Base-by-base conservation (phyloP, 2,113 vertebrate genomes). In the Myotis yumanensis region DNA sequence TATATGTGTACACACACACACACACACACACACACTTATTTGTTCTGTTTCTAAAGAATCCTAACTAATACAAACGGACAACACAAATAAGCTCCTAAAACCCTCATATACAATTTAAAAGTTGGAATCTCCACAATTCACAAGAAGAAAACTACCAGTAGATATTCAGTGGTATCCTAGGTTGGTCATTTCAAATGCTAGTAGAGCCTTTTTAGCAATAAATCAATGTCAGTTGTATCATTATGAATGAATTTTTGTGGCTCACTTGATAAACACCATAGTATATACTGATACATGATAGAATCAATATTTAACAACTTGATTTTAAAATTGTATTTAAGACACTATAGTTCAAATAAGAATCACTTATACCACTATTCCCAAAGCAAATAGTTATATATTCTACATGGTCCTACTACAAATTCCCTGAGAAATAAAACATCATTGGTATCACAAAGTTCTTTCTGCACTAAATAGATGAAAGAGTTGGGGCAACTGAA, bases 231-330 rank as follows among this genome's bases (percentile, higher is more conserved):
- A 51, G 37, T 4, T 87, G 54, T 48, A 54, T 17, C 40, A 35
- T 68, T 72, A 59, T n/a, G n/a, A 66, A 59, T n/a, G 48, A 66
- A 48, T 57, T 54, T 89, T 28, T 48, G 23, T 32, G 3, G 8
- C 3, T 71, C 90, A 37, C 35, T 51, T 91, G 46, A 85, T 57
- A 94, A 95, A 94, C 5, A 8, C 17, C 76, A 43, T 11, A 20
- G 30, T 22, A 72, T 48, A 77, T 68, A 68, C 7, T 48, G 43
- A 97, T 37, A 22, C 46, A 77, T 46, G 14, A 86, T 4, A 18
- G 64, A 83, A 80, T 64, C 71, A 62, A 80, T 48, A 84, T 32
- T 48, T 86, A 92, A 88, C 32, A 86, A n/a, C 14, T 86, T 73
- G 17, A 71, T 75, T 68, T 69, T 92, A 79, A 62, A 90, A 87